phyloP scores from a whole-genome alignment of 2,797 vertebrate genomes.

The Lerista edwardsae region DNA sequence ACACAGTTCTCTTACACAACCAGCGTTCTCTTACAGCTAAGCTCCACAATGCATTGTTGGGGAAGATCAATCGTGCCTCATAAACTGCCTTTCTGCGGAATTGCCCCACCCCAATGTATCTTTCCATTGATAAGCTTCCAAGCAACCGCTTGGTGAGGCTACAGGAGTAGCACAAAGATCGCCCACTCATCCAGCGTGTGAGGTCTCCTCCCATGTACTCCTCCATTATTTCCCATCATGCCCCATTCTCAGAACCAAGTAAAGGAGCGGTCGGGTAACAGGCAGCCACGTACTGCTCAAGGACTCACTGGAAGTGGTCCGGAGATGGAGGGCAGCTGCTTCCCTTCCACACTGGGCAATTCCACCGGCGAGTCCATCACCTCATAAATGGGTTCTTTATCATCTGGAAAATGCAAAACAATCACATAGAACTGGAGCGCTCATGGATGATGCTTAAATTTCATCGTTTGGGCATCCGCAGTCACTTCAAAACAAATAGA shows the following conservation, averaged over 20 bases:
- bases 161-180: not conserved
- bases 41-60: too few species aligned
- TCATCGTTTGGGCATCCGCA: not conserved
- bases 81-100: too few species aligned
- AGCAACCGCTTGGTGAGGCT: not conserved
- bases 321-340: not conserved
- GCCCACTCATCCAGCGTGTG: fast-evolving
- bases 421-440: too few species aligned
- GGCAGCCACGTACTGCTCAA: not conserved
- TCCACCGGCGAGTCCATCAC: not conserved
- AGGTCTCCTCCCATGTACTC: not conserved
- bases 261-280: not conserved
- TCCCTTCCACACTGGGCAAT: not conserved
- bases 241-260: not conserved
- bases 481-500: too few species aligned
- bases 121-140: too few species aligned
- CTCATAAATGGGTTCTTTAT: slow-evolving; percentile 30
- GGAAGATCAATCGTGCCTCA: too few species aligned
- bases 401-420: not conserved
- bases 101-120: too few species aligned
- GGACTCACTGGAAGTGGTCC: not conserved
- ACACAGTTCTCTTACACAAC: too few species aligned
- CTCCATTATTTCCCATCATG: not conserved
- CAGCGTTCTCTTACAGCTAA: too few species aligned
- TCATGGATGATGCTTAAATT: not conserved